Conservation (phyloP, 1,140 invertebrate species). For the Capitella teleta region DNA sequence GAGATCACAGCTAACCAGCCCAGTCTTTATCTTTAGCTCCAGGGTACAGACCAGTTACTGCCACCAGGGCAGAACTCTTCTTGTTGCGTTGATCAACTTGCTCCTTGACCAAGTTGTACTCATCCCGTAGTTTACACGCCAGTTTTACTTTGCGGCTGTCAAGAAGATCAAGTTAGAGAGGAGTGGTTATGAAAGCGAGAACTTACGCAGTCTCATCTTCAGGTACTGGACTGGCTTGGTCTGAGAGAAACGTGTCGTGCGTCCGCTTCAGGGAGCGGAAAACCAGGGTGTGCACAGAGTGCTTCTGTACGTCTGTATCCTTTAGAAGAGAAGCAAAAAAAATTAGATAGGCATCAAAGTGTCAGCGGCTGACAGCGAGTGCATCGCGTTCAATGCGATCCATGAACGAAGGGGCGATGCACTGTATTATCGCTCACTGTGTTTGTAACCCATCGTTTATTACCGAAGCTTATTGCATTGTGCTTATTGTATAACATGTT, state of each 20-base stretch:
- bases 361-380: too few relatives aligned
- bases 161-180: constrained; percentile 18
- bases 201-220: constrained; percentile 12
- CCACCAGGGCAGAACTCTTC: background rate
- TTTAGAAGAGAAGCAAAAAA: background rate
- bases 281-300: constrained; percentile 91
- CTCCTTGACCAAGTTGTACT: constrained; percentile 76
- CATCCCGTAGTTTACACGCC: constrained; percentile 68
- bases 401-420: too few relatives aligned
- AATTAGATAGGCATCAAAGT: too few relatives aligned
- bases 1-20: background rate
- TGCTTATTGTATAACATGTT: too few relatives aligned
- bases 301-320: constrained; percentile 77
- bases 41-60: background rate
- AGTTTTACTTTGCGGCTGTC: constrained; percentile 61
- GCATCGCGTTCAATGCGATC: too few relatives aligned
- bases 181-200: background rate
- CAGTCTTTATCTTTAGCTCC: background rate
- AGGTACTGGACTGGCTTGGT: constrained; percentile 71
- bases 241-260: constrained; percentile 92
- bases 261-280: constrained; percentile 94
- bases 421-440: too few relatives aligned
- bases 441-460: too few relatives aligned
- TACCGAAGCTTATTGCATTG: too few relatives aligned
- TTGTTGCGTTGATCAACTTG: constrained; percentile 50